These are phyloP conservation scores for Anolis sagrei DNA, from an alignment of 2,113 vertebrate genomes.

Conservation along the genomic window DNA sequence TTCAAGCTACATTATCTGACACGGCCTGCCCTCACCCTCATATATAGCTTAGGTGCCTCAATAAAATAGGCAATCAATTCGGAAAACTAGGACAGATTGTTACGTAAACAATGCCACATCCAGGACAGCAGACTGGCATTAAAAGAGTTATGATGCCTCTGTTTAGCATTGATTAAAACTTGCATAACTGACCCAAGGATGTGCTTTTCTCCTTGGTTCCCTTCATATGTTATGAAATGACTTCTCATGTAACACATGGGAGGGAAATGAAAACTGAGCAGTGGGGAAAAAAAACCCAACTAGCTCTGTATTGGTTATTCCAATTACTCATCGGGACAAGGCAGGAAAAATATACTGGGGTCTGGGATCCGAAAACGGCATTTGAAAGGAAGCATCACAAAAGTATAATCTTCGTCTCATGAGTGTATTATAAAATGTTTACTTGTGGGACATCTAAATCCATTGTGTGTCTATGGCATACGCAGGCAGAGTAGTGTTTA, in stretches of 20 bases:
- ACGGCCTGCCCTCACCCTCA: not conserved
- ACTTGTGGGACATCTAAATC: not conserved
- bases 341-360: not conserved
- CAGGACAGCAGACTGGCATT: not conserved
- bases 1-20: not conserved
- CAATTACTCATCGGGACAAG: not conserved
- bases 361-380: not conserved
- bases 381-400: not conserved
- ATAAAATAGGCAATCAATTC: not conserved
- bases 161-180: slow-evolving; percentile 22
- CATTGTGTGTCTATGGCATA: not conserved
- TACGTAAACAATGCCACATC: not conserved
- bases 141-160: not conserved
- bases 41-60: not conserved
- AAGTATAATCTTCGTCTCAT: not conserved
- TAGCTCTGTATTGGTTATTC: not conserved
- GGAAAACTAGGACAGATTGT: not conserved
- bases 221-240: slow-evolving; percentile 7
- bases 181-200: slow-evolving; percentile 14
- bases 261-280: not conserved
- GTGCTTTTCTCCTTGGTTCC: not conserved
- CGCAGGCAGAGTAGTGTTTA: not conserved
- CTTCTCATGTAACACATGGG: not conserved
- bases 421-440: not conserved
- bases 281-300: not conserved